These are phyloP conservation scores for Syngnathus floridae DNA, from an alignment of 2,113 vertebrate species.

Conservation along the genomic window DNA sequence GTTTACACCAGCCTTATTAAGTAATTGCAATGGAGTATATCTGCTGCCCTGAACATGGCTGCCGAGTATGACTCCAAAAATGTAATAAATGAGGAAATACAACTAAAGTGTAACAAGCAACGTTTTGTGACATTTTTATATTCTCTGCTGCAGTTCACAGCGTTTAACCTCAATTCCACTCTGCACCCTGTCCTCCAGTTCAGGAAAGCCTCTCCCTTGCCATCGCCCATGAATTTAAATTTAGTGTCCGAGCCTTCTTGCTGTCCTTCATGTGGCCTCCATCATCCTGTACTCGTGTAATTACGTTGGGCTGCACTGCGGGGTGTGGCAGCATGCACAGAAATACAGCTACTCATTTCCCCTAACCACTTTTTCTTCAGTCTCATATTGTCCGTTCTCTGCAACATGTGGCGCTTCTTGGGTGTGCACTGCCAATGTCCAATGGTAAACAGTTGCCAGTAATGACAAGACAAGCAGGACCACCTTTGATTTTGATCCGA, in stretches of 20 bases:
- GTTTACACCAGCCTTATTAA: too few relatives aligned
- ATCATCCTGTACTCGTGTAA: conserved; percentile 49
- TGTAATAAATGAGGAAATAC: neutral
- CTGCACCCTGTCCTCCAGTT: conserved; percentile 13
- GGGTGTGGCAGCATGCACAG: conserved; percentile 61
- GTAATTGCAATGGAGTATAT: too few relatives aligned
- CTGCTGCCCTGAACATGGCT: neutral
- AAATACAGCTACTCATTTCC: conserved; percentile 66
- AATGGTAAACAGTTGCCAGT: conserved; percentile 35
- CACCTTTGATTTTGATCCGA: conserved; percentile 23
- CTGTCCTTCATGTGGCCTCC: conserved; percentile 61
- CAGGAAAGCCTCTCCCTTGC: conserved; percentile 29
- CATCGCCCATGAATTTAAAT: conserved; percentile 33
- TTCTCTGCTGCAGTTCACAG: neutral
- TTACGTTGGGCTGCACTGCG: conserved; percentile 53
- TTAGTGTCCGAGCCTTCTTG: conserved; percentile 41
- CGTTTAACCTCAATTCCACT: neutral
- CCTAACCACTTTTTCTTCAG: conserved; percentile 47
- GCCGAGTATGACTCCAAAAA: neutral
- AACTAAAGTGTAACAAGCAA: neutral
- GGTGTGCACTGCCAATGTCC: conserved; percentile 44
- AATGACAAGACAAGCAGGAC: conserved; percentile 56
- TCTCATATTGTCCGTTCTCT: conserved; percentile 38
- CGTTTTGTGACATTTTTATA: neutral
- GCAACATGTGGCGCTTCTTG: conserved; percentile 46